These are phyloP conservation scores for Drosophila anomalata DNA, from an alignment of 2,888 invertebrate genomes.

Conservation along the genomic window DNA sequence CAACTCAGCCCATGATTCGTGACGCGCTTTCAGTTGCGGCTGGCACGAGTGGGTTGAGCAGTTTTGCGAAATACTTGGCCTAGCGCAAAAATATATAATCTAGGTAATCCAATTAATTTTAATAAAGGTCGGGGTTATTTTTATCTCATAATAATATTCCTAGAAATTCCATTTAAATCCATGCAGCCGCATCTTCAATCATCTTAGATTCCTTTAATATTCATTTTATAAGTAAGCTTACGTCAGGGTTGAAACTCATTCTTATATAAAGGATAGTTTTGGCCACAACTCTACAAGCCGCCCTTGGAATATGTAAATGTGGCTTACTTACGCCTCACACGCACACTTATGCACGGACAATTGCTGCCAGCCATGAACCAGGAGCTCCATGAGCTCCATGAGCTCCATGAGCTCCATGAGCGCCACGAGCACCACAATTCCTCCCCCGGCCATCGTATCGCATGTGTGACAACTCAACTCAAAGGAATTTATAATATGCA, in stretches of 20 bases:
- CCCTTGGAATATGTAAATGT: slow-evolving; percentile 58
- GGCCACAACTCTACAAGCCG: slow-evolving; percentile 18
- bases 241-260: too few relatives aligned
- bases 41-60: slow-evolving; percentile 29
- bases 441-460: slow-evolving; percentile 27
- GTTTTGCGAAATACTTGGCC: not conserved
- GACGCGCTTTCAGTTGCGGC: slow-evolving; percentile 24
- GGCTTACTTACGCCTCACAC: slow-evolving; percentile 53
- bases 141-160: not conserved
- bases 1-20: slow-evolving; percentile 36
- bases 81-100: not conserved
- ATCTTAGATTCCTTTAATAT: too few relatives aligned
- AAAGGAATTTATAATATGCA: slow-evolving; percentile 74
- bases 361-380: slow-evolving; percentile 45
- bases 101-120: not conserved
- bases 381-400: slow-evolving; percentile 31
- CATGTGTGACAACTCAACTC: slow-evolving; percentile 63
- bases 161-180: not conserved
- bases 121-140: not conserved
- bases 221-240: too few relatives aligned
- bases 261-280: not conserved
- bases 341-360: slow-evolving; percentile 62
- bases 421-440: slow-evolving; percentile 22
- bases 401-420: slow-evolving; percentile 27
- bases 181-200: too few relatives aligned